phyloP scores from a whole-genome alignment of 1,140 invertebrate genomes.

The Homalodisca vitripennis region DNA sequence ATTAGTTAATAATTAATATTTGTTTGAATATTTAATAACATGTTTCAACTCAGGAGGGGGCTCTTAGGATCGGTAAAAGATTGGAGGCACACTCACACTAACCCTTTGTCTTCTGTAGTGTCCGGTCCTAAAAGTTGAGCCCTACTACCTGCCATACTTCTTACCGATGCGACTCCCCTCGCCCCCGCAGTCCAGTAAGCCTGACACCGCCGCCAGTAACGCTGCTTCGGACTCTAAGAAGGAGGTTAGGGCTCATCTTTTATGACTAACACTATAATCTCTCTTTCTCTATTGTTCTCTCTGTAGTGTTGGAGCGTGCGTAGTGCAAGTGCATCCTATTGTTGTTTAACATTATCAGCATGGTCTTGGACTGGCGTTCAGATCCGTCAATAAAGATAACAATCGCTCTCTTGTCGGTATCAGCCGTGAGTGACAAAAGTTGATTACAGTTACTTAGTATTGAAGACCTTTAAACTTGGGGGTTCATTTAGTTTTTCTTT shows the following conservation, averaged over 20 bases:
- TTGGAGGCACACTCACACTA: too few species aligned
- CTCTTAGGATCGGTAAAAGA: too few species aligned
- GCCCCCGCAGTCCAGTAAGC: neutral
- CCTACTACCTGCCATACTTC: conserved; percentile 27
- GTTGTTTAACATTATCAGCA: too few species aligned
- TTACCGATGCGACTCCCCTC: conserved; percentile 11
- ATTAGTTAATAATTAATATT: too few species aligned
- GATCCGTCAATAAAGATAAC: neutral
- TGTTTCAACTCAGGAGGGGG: too few species aligned
- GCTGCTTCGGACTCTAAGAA: neutral
- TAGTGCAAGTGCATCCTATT: neutral
- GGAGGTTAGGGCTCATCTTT: conserved; percentile 9
- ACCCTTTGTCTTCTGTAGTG: too few species aligned
- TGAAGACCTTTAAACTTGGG: too few species aligned
- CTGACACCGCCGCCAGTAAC: neutral
- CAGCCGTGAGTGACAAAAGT: too few species aligned
- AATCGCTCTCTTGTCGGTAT: too few species aligned
- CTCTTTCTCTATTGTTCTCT: too few species aligned
- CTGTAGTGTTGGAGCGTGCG: neutral
- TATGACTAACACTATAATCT: neutral
- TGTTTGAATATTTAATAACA: too few species aligned
- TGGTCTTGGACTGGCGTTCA: neutral
- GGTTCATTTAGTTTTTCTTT: neutral
- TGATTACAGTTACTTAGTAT: too few species aligned
- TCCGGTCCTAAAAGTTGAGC: conserved; percentile 26